Evolutionary conservation across 1,140 invertebrate species (phyloP).

Genomic region (Mycetomoellerius zeteki): DNA sequence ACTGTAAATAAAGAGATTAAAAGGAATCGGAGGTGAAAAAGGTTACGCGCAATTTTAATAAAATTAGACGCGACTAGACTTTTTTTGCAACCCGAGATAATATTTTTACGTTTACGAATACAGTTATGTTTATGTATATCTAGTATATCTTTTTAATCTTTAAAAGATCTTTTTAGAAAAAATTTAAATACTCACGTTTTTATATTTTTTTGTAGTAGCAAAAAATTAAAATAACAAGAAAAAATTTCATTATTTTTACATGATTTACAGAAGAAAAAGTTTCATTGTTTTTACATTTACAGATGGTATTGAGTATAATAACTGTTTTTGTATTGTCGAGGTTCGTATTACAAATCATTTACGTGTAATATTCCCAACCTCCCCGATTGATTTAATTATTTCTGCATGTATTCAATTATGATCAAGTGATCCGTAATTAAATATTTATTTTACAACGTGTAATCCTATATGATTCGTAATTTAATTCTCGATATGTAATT

Average conservation of each 20-base stretch:
- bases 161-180: not conserved
- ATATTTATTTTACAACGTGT: constrained; percentile 36
- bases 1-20: constrained; percentile 12
- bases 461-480: constrained; percentile 42
- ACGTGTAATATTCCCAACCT: constrained; percentile 30
- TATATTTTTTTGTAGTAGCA: not conserved
- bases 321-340: constrained; percentile 9
- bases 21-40: not conserved
- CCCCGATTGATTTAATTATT: constrained; percentile 52
- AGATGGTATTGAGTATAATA: not conserved
- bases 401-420: constrained; percentile 45
- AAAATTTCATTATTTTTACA: constrained; percentile 17
- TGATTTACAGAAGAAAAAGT: constrained; percentile 6
- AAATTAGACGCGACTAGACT: not conserved
- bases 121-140: not conserved
- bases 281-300: not conserved
- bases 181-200: not conserved
- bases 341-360: constrained; percentile 24
- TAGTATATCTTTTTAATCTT: not conserved
- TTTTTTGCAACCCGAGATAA: not conserved
- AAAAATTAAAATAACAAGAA: not conserved
- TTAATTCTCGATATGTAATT: constrained; percentile 30
- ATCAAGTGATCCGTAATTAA: constrained; percentile 54
- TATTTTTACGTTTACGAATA: not conserved
- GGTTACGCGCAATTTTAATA: not conserved